Evolutionary conservation across 2,113 vertebrate species (phyloP), one percentile per base, ranked within the genome.

Genomic region (Percina caprodes): DNA sequence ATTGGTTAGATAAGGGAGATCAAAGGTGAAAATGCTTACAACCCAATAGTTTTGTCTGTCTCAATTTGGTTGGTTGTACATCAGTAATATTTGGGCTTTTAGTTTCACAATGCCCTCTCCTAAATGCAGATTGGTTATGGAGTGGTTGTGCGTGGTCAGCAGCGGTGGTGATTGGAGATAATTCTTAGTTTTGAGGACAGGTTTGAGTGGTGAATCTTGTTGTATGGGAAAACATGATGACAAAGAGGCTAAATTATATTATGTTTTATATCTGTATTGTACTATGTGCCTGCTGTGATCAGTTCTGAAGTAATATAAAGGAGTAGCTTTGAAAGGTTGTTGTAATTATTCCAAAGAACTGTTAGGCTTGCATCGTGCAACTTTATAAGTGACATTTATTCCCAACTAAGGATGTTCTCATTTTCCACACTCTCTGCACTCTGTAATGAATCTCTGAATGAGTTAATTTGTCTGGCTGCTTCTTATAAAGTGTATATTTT

Each of bases 11-110:
- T 82, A 74, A 70, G 61, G 5, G 33, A 59, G 79, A 77, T 86
- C 78, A 85, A 65, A 78, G 74, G 77, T 73, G 65, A 79, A 83
- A 72, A 63, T 23, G 8, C 63, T 85, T 69, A 56, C 26, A 66
- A 8, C 23, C 18, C 52, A 52, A 14, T 63, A 58, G 52, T 68
- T 65, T 59, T 48, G 4, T 60, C 58, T 69, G 46, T n/a, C 52
- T n/a, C 30, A 56, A 66, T 83, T 48, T 49, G 23, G 16, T 56
- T 69, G 68, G 58, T 45, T 23, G 30, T 82, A 0, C 11, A 69
- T 77, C 10, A 3, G 68, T 30, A 21, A 55, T 79, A 55, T 81
- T 61, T 54, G 42, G 12, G 21, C 13, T 46, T 69, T 46, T 5
- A 30, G 65, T 63, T 74, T 10, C 66, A 30, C 45, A 55, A 59